Base-by-base conservation (phyloP, 2,888 invertebrate species). In the Choreutis nemorana region DNA sequence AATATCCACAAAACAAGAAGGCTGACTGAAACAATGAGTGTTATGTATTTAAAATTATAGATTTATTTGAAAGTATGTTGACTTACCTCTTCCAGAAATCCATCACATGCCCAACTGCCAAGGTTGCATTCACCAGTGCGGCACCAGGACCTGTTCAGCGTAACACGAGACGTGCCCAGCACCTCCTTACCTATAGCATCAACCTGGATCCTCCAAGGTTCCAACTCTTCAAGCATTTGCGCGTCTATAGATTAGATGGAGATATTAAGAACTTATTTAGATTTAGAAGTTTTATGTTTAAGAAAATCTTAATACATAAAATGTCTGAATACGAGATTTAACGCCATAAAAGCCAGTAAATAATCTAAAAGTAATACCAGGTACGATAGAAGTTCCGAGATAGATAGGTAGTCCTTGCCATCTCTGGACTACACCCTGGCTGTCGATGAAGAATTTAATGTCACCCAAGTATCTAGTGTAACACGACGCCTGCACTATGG, bases 401-500 rank as follows among this genome's bases (percentile, higher is more conserved):
- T 83, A 87, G 34, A 91, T 83, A 0, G 91, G 91, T 31, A 84
- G 81, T 1, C 94, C 94, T n/a, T 79, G 71, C 82, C 86, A 91
- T 5, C 62, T 48, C 4, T 71, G 59, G 1, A 91, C 67, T 35
- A 85, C 81, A 3, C 92, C 92, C 0, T 75, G 48, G 0, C 81
- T 68, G 55, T 93, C 83, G 50, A 92, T 89, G 42, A 63, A 82
- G 1, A 93, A 79, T 14, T 86, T 84, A 28, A 94, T 75, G 52
- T 87, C 83, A 7, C 94, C 94, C 22, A 94, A 66, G 55, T 92
- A 94, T 49, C 86, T 85, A 1, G 87, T 85, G 60, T 84, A 89
- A 31, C 86, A 84, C 0, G 85, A 82, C 1, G 90, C 88, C 61
- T 90, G 90, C 9, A 89, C 88, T 26, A 90, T 82, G 6, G 87